Evolutionary conservation across 2,888 invertebrate species (phyloP), one percentile per base, ranked within the genome.

Genomic region (Phengaris arion): DNA sequence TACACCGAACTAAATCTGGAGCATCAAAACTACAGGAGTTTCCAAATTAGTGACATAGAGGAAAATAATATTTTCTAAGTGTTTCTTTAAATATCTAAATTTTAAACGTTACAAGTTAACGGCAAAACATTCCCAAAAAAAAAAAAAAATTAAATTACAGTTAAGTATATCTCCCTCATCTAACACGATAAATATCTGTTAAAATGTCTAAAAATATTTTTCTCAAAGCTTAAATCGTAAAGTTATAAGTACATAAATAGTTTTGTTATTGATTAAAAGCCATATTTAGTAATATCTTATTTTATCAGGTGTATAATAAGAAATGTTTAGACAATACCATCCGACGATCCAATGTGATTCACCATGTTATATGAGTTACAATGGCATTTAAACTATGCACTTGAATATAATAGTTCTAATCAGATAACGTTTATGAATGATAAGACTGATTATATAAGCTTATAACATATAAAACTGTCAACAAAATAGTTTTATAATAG

Each of bases 401-500:
- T 64, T 45, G 7, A 45, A 2, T 64, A 64, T 12, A 64, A 35
- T 64, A 64, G 35, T 35, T 64, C 59, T 35, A 64, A 64, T 64
- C 2, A 57, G 57, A 15, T 57, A 15, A 22, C 1, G 57, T 9
- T 15, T 9, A 22, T 59, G 57, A 59, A 22, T 22, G 22, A 22
- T 59, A 15, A 22, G 15, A 9, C 6, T 59, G 35, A 35, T 59
- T 8, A 35, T 10, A n/a, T 4, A 51, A 51, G 4, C 35, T 35
- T 35, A 35, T 35, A 35, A 3, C 35, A 35, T 55, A 55, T 55
- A 55, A 55, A 55, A 55, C 55, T 55, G n/a, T 55, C 55, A 55
- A 59, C 59, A 59, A 48, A 64, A 64, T 64, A 64, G 22, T 64
- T 64, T 35, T 15, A 15, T 59, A 64, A 35, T 35, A 64, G 22